Evolutionary conservation across 2,113 vertebrate genomes (phyloP), one percentile per base, ranked within the genome.

Genomic region (Dipodomys ordii): DNA sequence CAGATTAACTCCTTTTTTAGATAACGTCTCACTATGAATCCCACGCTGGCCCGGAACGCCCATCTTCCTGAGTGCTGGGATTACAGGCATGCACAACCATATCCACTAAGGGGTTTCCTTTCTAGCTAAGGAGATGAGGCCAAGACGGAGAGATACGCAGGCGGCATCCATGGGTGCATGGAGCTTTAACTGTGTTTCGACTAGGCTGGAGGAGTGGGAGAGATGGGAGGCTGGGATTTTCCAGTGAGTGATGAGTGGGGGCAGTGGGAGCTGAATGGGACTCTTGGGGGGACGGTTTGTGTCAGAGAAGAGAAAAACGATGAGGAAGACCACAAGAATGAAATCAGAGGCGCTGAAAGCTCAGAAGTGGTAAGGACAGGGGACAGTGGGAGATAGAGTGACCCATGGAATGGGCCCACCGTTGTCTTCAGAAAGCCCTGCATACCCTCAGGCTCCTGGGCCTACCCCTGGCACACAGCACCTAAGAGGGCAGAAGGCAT

Each of bases 131-230:
- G 49, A 79, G 46, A 72, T 2, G 62, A 74, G 49, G 64, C 86
- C 6, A 5, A 23, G 1, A 7, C 2, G 74, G 28, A 18, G 15
- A 7, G 60, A 30, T 12, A 11, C 3, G 9, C 28, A 30, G 57
- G 18, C 1, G 11, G 92, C n/a, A 1, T 5, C 57, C 4, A 5
- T 0, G 46, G 6, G 39, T 13, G 0, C 20, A 7, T 1, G 0
- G 67, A 30, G 46, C 18, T 23, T 7, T 1, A 3, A 49, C 8
- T 20, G 0, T 16, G 32, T 69, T 27, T 3, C 13, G 20, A 71
- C 10, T 7, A 6, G 35, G 67, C 62, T 23, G 23, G 81, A 20
- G 6, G 49, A 30, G 30, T 1, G 35, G 30, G 68, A 39, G 76
- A 19, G 12, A 46, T 0, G n/a, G 44, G 27, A 69, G 67, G 71